phyloP scores from a whole-genome alignment of 2,113 vertebrate species.

The Phyllostomus hastatus region DNA sequence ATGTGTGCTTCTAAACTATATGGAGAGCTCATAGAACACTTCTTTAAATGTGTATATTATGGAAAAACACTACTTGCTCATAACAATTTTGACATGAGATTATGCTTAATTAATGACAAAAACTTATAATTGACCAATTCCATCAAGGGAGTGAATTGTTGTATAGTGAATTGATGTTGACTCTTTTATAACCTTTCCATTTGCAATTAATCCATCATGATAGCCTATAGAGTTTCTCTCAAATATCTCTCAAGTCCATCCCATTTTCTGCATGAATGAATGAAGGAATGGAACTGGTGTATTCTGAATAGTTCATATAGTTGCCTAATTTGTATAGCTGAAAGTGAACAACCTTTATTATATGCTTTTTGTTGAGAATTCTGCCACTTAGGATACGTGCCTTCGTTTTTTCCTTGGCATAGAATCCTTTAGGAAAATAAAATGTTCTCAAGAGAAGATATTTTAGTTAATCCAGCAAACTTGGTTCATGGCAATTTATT shows the following conservation, averaged over 20 bases:
- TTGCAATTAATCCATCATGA: not conserved
- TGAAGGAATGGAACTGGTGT: not conserved
- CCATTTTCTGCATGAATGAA: not conserved
- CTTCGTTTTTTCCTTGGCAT: not conserved
- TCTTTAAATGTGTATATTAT: not conserved
- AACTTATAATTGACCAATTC: not conserved
- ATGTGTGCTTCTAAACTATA: not conserved
- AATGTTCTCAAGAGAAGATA: not conserved
- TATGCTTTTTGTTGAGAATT: not conserved
- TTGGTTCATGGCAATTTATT: not conserved
- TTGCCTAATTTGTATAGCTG: not conserved
- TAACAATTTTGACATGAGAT: not conserved
- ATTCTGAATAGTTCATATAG: not conserved
- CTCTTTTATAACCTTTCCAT: not conserved
- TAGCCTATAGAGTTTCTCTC: not conserved
- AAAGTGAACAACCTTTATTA: not conserved
- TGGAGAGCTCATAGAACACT: not conserved
- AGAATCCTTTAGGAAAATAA: not conserved
- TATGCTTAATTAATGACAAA: not conserved
- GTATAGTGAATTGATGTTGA: not conserved
- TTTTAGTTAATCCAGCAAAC: not conserved
- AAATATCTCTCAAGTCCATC: not conserved
- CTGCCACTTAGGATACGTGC: not conserved
- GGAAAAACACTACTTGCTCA: not conserved
- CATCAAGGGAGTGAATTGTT: not conserved